Evolutionary conservation across 2,797 vertebrate species (phyloP).

Genomic region (Balearica regulorum): DNA sequence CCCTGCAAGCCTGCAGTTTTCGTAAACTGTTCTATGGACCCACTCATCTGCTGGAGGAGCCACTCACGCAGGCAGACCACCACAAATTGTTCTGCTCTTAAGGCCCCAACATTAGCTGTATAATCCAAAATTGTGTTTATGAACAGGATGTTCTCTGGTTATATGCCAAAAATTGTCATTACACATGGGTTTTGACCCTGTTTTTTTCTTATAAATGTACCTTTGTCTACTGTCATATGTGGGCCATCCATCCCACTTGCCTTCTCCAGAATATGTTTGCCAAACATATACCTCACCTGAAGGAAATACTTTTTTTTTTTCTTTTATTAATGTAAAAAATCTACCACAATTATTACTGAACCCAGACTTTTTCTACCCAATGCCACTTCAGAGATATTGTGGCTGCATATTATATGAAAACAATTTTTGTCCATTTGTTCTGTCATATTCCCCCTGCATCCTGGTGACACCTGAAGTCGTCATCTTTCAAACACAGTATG

Average conservation of each 20-base stretch:
- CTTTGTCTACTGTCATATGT: background rate
- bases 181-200: background rate
- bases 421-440: background rate
- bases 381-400: background rate
- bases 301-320: background rate
- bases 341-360: background rate
- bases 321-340: background rate
- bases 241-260: background rate
- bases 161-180: background rate
- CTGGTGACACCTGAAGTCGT: background rate
- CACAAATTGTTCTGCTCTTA: background rate
- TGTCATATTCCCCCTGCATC: background rate
- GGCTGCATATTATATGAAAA: background rate
- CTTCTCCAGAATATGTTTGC: background rate
- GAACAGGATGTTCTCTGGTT: background rate
- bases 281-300: background rate
- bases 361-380: background rate
- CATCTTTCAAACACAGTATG: background rate
- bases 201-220: background rate
- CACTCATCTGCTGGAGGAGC: background rate
- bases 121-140: background rate
- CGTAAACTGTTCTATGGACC: accelerated
- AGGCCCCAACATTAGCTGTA: background rate
- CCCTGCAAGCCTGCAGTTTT: background rate
- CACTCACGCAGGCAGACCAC: background rate